Evolutionary conservation across 2,888 invertebrate species (phyloP).

Genomic region (Euproctis similis): DNA sequence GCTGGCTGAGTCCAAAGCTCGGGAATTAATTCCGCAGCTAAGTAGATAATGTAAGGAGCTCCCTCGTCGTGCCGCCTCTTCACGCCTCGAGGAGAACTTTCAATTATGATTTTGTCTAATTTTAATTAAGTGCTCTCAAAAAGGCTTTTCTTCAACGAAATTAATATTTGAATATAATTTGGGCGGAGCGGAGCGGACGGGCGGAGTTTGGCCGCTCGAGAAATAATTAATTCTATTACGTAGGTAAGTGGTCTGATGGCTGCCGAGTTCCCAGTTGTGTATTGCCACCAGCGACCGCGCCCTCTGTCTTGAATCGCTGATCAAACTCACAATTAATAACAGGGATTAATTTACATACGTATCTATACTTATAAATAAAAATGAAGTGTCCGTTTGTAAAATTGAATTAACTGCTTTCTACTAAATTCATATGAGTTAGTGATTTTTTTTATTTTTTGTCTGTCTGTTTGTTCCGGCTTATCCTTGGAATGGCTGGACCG

Average conservation of each 20-base stretch:
- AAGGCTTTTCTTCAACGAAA: slow-evolving; percentile 73
- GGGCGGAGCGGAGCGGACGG: slow-evolving; percentile 71
- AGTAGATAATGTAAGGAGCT: slow-evolving; percentile 70
- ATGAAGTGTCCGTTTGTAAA: too few species aligned
- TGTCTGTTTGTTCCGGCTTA: too few species aligned
- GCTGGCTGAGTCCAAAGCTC: slow-evolving; percentile 43
- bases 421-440: too few species aligned
- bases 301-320: slow-evolving; percentile 21
- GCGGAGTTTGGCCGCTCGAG: slow-evolving; percentile 72
- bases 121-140: slow-evolving; percentile 76
- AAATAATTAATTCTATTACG: slow-evolving; percentile 74
- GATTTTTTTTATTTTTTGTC: too few species aligned
- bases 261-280: slow-evolving; percentile 19
- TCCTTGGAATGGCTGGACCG: too few species aligned
- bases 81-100: slow-evolving; percentile 75
- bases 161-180: slow-evolving; percentile 77
- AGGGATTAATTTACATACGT: slow-evolving; percentile 23
- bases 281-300: slow-evolving; percentile 13
- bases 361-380: too few species aligned
- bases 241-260: slow-evolving; percentile 58
- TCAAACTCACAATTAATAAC: slow-evolving; percentile 27
- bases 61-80: slow-evolving; percentile 59
- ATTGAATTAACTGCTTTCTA: too few species aligned
- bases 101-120: slow-evolving; percentile 77
- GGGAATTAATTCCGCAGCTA: slow-evolving; percentile 68